Base-by-base conservation (phyloP, 2,113 vertebrate species). In the Rhinopithecus roxellana region DNA sequence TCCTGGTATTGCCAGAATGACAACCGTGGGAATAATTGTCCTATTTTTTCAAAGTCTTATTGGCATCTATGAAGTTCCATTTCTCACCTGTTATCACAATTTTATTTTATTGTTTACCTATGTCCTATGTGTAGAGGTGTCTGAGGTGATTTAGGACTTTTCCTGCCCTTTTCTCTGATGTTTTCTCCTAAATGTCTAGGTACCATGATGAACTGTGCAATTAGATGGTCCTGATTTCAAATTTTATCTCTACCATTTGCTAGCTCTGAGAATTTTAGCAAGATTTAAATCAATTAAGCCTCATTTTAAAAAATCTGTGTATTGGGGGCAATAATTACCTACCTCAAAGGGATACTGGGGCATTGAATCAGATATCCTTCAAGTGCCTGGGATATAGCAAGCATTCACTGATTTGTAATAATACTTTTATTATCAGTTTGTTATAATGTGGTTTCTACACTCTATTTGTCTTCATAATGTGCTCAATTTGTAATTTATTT, bases 401-500 rank as follows among this genome's bases (percentile, higher is more conserved):
- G 9, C 32, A 81, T 43, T 95, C 79, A 81, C 8, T 96, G 57
- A 96, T 84, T 84, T 75, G 3, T 70, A 78, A 77, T 93, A 79
- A 92, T 77, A 67, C 30, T 94, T 94, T 96, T 79, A 87, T 90
- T 84, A 95, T 74, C 88, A 94, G 38, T 80, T 93, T 81, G 16
- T 52, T 88, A 72, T 87, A 67, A 88, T 90, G 9, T 95, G 70
- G 8, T 84, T 77, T 95, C 38, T 96, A 50, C 0, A 80, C 2
- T 59, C 9, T 11, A 87, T 97, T 96, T 80, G 94, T 92, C 70
- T 90, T 97, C 70, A 74, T 61, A 84, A 92, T 97, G 5, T 90
- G 14, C 40, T 87, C 38, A 82, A 0, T 84, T 78, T 84, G 3
- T 85, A 87, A 96, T 67, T 94, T 70, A 91, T 80, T 93, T 96